Evolutionary conservation across 2,888 invertebrate genomes (phyloP), one percentile per base, ranked within the genome.

Genomic region (Gandaritis pyraliata): DNA sequence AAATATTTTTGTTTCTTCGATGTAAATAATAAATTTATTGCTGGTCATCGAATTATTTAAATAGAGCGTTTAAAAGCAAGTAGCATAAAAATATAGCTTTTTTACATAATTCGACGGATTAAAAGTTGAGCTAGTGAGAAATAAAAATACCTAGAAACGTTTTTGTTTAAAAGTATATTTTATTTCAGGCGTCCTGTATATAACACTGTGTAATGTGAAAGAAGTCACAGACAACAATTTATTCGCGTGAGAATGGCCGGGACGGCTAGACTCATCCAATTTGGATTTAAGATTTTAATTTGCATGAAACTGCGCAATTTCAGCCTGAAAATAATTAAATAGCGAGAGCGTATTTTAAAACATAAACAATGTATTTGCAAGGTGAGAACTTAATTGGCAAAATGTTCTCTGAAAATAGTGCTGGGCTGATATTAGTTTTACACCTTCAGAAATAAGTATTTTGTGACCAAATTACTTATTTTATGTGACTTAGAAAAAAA

Each of bases 361-460:
- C 18, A 53, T 33, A 33, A 45, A 51, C 45, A 51, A 50, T 39
- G 39, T 52, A 4, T 43, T 16, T 47, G 18, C 30, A 41, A 13
- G 47, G 29, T 50, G 39, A 52, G 23, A 48, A 41, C 30, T 52
- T 47, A 58, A 47, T 58, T 30, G 30, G 39, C n/a, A 29, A 29
- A 23, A 48, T 33, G 15, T 30, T 11, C 7, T 15, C 43, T 16
- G 10, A 13, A 33, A 29, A 30, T 11, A 33, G 33, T 33, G 33
- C 33, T 15, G 15, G 16, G 13, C 46, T 23, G 18, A 11, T 11
- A 15, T 41, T 13, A 39, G 4, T n/a, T 6, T 7, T 23, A n/a
- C n/a, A n/a, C n/a, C n/a, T n/a, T n/a, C n/a, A n/a, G n/a, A n/a
- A n/a, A n/a, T n/a, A n/a, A n/a, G n/a, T n/a, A n/a, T n/a, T n/a